Percentiles rank a stretch among this genome's conserved stretches.
Conservation (phyloP, 1,140 invertebrate species). For the Lethocerus indicus region DNA sequence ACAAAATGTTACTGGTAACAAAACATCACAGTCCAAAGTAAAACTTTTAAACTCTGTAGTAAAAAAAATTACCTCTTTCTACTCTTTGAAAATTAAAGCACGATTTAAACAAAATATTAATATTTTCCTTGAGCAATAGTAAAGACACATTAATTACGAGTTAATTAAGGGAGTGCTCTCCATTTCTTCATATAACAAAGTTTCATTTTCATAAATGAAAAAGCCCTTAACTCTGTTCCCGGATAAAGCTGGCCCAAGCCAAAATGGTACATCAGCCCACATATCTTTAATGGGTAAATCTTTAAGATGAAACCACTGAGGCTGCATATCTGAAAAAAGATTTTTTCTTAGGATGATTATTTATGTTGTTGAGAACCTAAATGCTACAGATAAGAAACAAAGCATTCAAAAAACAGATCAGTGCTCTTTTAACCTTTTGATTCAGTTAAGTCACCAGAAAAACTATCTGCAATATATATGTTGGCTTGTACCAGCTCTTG, state of each 20-base stretch:
- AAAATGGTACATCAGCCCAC: slow-evolving; percentile 35
- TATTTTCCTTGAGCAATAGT: no score
- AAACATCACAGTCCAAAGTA: no score
- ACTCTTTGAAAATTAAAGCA: no score
- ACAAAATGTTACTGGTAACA: no score
- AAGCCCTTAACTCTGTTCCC: slow-evolving; percentile 30
- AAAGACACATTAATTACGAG: no score
- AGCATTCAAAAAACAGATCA: not conserved
- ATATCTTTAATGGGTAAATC: slow-evolving; percentile 31
- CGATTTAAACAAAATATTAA: no score
- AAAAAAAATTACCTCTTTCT: no score
- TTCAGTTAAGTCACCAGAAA: slow-evolving; percentile 26
- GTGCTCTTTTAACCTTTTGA: slow-evolving; percentile 22
- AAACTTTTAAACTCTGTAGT: no score
- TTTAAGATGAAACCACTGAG: slow-evolving; percentile 30
- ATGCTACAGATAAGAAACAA: no score
- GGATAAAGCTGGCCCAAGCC: slow-evolving; percentile 32
- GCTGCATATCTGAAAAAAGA: slow-evolving; percentile 33
- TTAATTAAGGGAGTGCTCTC: no score
- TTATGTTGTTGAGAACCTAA: no score
- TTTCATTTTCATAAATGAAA: slow-evolving; percentile 21
- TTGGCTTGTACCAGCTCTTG: slow-evolving; percentile 34
- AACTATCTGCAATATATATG: slow-evolving; percentile 27
- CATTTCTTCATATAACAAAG: slow-evolving; percentile 12
- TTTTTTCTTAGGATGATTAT: no score